Evolutionary conservation across 1,140 invertebrate genomes (phyloP), one percentile per base, ranked within the genome.

Genomic region (Neoseiulus cucumeris): DNA sequence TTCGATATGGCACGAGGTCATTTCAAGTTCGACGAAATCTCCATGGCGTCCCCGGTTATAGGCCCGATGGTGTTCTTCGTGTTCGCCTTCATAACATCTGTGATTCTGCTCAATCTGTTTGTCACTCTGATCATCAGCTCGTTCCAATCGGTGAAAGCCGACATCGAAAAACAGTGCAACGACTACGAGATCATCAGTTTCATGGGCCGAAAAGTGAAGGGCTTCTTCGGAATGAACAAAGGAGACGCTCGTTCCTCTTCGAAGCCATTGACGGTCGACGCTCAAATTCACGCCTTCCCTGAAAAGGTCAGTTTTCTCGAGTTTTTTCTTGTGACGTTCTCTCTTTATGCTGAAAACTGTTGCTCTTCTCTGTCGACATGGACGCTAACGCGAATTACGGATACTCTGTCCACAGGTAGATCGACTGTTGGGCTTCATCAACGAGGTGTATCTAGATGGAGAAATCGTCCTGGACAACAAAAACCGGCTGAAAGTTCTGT

Each of bases 101-200:
- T 80, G 66, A 75, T 82, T 47, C 72, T 81, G 20, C 73, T 82
- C 65, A 82, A 81, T 70, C 79, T 82, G 71, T 79, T 82, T 70
- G 71, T 82, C 17, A 80, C 79, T 0, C 80, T 82, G 66, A 76
- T 82, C 33, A 79, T 80, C 39, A 76, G 78, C 47, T 75, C 78
- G 0, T 82, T 82, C 72, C 70, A 75, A 67, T 68, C 70, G 14
- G 73, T 74, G 9, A 74, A 74, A 70, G 69, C 69, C 18, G 72
- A 74, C 44, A 68, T 75, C 18, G 69, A 68, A 12, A 69, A 73
- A 42, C 73, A 74, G 44, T 69, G 72, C 44, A 79, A 79, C 67
- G 77, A 79, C 22, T 78, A 77, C 67, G 78, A 79, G 66, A 74
- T 79, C 30, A 73, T 78, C 6, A 74, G 76, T 65, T 79, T 78